Evolutionary conservation across 2,888 invertebrate genomes (phyloP), one percentile per base, ranked within the genome.

Genomic region (Coelinius sp.): DNA sequence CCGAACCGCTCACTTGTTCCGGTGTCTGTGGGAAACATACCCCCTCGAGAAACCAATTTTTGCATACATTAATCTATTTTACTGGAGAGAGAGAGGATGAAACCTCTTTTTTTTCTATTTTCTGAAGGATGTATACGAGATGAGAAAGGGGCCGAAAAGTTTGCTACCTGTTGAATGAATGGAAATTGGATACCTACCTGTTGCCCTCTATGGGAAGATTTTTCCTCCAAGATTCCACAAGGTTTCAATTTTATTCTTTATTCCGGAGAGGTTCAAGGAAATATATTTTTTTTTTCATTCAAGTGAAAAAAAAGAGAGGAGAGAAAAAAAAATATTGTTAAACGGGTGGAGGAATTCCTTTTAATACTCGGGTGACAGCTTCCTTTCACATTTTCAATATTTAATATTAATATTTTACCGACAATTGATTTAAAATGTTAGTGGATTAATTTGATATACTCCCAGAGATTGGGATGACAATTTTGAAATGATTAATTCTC

Each of bases 11-110:
- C 84, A 83, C 84, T 85, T 84, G 85, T 85, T 83, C 82, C 83
- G 85, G 83, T 86, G 86, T 82, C 83, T 85, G 83, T 86, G 86
- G 85, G 86, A 86, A 86, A 83, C 81, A 80, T 78, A 71, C 25
- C 53, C 68, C 59, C 75, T 75, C 73, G 73, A 68, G 65, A n/a
- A 73, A 53, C 24, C 38, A 31, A 84, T 83, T 86, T 86, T 86
- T 87, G 87, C 86, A 87, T 87, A 87, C 80, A 85, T 86, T 87
- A 86, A 86, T 86, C 85, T 81, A 84, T 83, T 82, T 82, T 76
- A 72, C 71, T 68, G 67, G 63, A 49, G 56, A 53, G 20, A 53
- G 20, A 52, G 65, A 49, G 52, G 35, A 52, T 52, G 52, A 46
- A 53, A 66, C 35, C 56, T 65, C 35, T 44, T n/a, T n/a, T n/a